Conservation (phyloP, 2,888 invertebrate genomes). For the Nemotelus pantherinus region DNA sequence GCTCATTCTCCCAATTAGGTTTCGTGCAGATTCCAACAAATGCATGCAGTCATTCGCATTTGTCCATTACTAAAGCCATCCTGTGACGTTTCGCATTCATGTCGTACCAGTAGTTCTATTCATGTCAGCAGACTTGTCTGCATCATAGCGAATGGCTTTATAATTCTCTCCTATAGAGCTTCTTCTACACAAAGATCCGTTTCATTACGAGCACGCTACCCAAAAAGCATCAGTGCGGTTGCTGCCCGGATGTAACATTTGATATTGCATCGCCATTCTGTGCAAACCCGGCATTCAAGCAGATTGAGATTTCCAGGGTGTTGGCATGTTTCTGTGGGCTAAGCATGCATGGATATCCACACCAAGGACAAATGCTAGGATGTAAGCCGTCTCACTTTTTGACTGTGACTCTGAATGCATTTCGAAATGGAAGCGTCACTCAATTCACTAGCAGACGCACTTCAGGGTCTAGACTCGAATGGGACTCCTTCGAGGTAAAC, state of each 20-base stretch:
- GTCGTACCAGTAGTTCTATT: too few species aligned
- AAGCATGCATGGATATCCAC: too few species aligned
- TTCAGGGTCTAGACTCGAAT: neutral
- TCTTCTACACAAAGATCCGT: neutral
- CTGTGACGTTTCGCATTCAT: too few species aligned
- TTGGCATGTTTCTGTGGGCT: neutral
- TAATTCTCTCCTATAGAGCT: neutral
- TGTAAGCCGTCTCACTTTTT: neutral
- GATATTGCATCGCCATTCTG: neutral
- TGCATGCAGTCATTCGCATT: too few species aligned
- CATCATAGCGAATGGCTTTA: neutral
- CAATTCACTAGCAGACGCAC: constrained; percentile 14
- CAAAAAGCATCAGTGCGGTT: constrained; percentile 1
- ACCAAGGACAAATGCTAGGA: too few species aligned
- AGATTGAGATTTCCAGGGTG: neutral
- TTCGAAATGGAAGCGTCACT: constrained; percentile 17
- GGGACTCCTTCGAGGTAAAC: neutral
- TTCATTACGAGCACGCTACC: neutral
- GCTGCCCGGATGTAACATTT: neutral
- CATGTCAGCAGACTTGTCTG: neutral
- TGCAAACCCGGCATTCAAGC: neutral
- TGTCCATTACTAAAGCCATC: too few species aligned
- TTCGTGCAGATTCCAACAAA: too few species aligned
- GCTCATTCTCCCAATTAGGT: too few species aligned
- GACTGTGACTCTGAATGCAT: neutral